Conservation (phyloP, 2,797 vertebrate genomes). For the Nasua narica region DNA sequence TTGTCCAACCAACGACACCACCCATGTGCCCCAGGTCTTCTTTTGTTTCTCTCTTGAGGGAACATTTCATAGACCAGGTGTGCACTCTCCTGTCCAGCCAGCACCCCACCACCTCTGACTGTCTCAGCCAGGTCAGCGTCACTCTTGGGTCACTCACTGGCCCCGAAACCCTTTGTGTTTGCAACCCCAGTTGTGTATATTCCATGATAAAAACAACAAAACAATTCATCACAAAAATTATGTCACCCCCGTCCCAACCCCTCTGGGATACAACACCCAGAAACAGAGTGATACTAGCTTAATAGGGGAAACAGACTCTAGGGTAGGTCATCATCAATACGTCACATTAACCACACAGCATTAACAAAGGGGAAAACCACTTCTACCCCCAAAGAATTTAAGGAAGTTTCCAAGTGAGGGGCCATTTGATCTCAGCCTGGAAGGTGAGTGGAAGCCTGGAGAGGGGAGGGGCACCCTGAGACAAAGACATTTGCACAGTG, state of each 20-base stretch:
- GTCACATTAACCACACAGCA: neutral
- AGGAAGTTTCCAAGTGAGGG: neutral
- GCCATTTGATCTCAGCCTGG: neutral
- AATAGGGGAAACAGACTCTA: neutral
- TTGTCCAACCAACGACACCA: neutral
- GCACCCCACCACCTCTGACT: neutral
- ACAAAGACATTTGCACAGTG: neutral
- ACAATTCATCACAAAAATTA: neutral
- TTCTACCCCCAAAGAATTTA: neutral
- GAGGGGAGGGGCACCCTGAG: neutral
- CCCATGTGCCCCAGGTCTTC: neutral
- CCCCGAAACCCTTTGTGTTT: neutral
- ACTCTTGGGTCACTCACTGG: neutral
- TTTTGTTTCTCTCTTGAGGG: neutral
- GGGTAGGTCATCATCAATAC: neutral
- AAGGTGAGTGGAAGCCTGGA: neutral
- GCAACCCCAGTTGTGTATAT: neutral
- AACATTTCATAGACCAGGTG: neutral
- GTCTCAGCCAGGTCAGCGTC: neutral
- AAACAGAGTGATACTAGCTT: neutral
- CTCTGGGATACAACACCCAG: neutral
- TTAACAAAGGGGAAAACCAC: neutral
- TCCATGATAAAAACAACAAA: neutral
- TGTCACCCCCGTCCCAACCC: neutral
- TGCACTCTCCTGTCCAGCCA: neutral